These are phyloP conservation scores for Dolichoris vasculosae DNA, from an alignment of 1,140 invertebrate genomes.

Conservation along the genomic window DNA sequence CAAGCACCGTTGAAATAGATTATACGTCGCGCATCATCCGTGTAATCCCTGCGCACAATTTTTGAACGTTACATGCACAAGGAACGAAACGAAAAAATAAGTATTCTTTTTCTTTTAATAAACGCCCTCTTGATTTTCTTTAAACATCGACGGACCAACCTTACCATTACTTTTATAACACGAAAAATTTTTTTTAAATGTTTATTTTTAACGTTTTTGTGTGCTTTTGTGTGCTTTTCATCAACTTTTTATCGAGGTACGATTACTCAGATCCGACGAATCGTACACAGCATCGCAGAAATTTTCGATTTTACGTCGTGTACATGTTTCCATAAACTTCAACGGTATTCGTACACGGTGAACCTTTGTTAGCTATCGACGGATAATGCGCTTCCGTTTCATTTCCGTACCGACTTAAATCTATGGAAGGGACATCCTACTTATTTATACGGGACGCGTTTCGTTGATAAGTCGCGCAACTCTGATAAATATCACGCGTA, in stretches of 20 bases:
- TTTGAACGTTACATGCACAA: no score
- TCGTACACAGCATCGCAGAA: constrained; percentile 40
- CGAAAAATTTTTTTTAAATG: background rate
- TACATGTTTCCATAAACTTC: constrained; percentile 36
- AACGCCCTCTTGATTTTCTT: no score
- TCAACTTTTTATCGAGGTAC: constrained; percentile 1
- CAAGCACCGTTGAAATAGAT: background rate
- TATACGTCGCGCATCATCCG: background rate
- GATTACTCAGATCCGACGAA: constrained; percentile 16
- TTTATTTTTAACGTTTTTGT: background rate
- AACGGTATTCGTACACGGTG: constrained; percentile 1
- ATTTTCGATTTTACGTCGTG: constrained; percentile 54
- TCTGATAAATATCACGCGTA: background rate
- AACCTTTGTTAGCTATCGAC: constrained; percentile 50
- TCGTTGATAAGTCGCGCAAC: constrained; percentile 24
- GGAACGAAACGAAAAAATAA: no score
- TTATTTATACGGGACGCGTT: constrained; percentile 46
- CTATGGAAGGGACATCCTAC: constrained; percentile 46
- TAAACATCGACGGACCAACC: no score
- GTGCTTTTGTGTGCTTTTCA: background rate
- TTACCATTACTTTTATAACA: no score
- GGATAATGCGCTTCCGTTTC: constrained; percentile 51
- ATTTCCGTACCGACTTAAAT: constrained; percentile 53
- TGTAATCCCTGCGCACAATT: no score
- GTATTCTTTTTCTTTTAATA: no score